phyloP scores from a whole-genome alignment of 2,797 vertebrate species.

The Schizothorax lantsangensis region DNA sequence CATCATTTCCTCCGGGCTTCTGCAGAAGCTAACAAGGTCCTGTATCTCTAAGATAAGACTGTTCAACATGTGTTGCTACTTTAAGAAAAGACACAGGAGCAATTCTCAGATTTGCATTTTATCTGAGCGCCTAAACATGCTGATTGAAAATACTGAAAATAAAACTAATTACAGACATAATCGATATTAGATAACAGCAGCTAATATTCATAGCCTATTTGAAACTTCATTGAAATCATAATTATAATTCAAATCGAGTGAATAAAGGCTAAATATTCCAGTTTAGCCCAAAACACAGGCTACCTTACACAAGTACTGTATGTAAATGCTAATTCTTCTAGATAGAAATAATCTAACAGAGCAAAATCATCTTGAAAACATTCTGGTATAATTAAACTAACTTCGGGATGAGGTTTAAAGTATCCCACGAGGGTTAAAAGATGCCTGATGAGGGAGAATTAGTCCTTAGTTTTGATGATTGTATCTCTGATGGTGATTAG shows the following conservation, averaged over 20 bases:
- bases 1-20: conserved; percentile 16
- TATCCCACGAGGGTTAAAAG: conserved; percentile 18
- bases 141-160: conserved; percentile 1
- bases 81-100: neutral
- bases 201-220: neutral
- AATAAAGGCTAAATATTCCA: neutral
- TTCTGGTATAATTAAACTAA: neutral
- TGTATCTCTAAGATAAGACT: conserved; percentile 13
- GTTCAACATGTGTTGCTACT: conserved; percentile 5
- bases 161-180: neutral
- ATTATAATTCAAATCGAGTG: neutral
- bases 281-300: neutral
- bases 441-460: neutral
- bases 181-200: neutral
- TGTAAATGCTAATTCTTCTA: neutral
- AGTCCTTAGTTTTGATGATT: conserved; percentile 28
- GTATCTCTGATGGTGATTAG: conserved; percentile 40
- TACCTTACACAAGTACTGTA: neutral
- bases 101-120: neutral
- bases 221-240: neutral
- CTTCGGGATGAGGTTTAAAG: conserved; percentile 14
- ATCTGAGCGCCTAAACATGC: neutral
- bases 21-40: conserved; percentile 5
- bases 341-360: neutral
- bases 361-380: neutral